Conservation (phyloP, 2,888 invertebrate species). For the Nymphalis urticae region DNA sequence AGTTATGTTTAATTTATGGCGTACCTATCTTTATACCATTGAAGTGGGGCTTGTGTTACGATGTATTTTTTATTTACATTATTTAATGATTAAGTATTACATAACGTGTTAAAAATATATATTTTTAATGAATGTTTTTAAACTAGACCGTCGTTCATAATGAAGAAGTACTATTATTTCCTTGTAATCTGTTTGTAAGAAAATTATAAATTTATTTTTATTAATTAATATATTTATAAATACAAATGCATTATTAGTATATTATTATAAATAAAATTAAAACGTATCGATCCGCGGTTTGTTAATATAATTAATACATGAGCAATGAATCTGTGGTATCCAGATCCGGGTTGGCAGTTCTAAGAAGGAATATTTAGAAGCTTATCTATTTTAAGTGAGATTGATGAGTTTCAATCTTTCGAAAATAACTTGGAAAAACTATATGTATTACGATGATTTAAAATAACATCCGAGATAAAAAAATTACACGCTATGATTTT, state of each 20-base stretch:
- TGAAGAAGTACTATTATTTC: no score
- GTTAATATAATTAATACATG: constrained; percentile 12
- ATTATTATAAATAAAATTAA: not conserved
- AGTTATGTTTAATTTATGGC: constrained; percentile 1
- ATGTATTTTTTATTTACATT: not conserved
- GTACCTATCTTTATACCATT: constrained; percentile 1
- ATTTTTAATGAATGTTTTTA: not conserved
- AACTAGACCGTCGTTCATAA: not conserved
- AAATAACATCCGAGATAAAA: no score
- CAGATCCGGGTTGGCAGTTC: constrained; percentile 22
- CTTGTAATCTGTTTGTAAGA: no score
- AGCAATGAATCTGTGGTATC: constrained; percentile 11
- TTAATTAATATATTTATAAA: no score
- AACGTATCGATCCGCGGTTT: not conserved
- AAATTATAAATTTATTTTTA: no score
- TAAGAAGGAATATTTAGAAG: constrained; percentile 22
- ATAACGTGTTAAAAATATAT: not conserved
- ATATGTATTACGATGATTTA: no score
- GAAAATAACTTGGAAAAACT: not conserved
- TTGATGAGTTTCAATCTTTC: constrained; percentile 3
- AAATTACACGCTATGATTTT: no score
- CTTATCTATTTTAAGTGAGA: constrained; percentile 20
- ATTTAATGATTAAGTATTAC: no score
- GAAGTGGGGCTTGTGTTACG: not conserved
- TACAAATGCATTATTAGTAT: not conserved